Conservation (phyloP, 2,797 vertebrate species). For the Ceyx erithaca region DNA sequence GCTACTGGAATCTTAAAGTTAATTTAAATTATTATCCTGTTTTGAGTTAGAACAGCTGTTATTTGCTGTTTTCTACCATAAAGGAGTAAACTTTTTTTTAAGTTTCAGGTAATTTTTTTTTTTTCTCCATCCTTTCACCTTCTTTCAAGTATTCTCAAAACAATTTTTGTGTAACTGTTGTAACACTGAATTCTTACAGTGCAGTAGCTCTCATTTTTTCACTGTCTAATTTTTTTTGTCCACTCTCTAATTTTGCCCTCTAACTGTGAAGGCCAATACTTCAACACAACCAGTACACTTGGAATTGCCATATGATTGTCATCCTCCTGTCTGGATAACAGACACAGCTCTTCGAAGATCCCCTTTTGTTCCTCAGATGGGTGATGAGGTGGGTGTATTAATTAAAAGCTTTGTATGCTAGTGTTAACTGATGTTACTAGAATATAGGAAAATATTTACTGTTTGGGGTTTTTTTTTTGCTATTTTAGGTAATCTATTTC, state of each 20-base stretch:
- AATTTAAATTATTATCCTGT: too few species aligned
- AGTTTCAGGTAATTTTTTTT: neutral
- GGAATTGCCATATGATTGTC: conserved; percentile 88
- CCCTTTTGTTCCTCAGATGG: conserved; percentile 98
- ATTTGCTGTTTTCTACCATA: neutral
- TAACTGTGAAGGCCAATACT: conserved; percentile 77
- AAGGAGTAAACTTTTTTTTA: neutral
- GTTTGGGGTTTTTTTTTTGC: neutral
- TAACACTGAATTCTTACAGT: neutral
- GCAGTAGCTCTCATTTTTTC: neutral
- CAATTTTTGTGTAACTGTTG: neutral
- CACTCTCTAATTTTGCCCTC: neutral
- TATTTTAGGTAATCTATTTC: conserved; percentile 93
- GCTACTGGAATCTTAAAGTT: neutral
- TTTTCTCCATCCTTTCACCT: neutral
- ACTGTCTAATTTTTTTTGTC: neutral
- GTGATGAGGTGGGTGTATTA: conserved; percentile 88
- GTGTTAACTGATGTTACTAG: neutral
- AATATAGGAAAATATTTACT: neutral
- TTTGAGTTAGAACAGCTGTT: neutral
- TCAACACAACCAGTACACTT: conserved; percentile 78
- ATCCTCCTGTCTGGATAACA: conserved; percentile 93
- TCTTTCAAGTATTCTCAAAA: neutral
- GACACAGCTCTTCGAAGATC: conserved; percentile 94
- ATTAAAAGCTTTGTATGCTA: neutral